A percentile compares a stretch with the other conserved stretches of the same genome.
These are phyloP conservation scores for Herpetotheres cachinnans DNA, from an alignment of 2,113 vertebrate species.

Conservation along the genomic window DNA sequence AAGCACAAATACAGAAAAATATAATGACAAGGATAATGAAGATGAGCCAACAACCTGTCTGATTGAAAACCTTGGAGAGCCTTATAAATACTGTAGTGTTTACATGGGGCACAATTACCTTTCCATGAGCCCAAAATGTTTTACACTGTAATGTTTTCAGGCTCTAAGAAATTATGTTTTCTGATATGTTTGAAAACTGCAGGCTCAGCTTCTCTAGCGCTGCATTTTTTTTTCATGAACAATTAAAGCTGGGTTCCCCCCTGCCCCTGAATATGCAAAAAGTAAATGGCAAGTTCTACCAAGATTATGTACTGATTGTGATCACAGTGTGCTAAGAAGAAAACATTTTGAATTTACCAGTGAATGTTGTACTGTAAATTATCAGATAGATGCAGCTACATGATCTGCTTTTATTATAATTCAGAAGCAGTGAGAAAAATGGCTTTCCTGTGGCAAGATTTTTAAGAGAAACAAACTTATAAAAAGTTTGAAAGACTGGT, in stretches of 20 bases:
- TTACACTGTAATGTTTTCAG: slow-evolving; percentile 1
- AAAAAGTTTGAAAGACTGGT: not conserved
- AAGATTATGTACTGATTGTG: not conserved
- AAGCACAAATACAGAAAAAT: not conserved
- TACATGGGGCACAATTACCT: slow-evolving; percentile 24
- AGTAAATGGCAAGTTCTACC: not conserved
- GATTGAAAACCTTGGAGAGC: not conserved
- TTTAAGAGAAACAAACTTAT: not conserved
- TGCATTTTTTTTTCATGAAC: not conserved
- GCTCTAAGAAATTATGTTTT: not conserved
- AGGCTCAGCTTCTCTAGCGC: not conserved
- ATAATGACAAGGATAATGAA: not conserved
- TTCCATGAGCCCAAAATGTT: not conserved
- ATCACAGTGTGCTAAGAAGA: not conserved
- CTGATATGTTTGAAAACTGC: not conserved
- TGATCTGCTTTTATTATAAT: not conserved
- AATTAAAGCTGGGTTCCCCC: not conserved
- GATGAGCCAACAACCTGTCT: not conserved
- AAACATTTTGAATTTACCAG: not conserved
- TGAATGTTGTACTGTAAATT: not conserved
- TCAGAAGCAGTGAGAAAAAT: not conserved
- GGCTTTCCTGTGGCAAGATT: not conserved
- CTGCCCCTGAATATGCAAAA: not conserved
- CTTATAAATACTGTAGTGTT: slow-evolving; percentile 17
- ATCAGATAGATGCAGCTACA: not conserved